Percentiles rank a stretch among this genome's conserved stretches.
These are phyloP conservation scores for Gadopsis bispinosus DNA, from an alignment of 2,797 vertebrate species.

Conservation along the genomic window DNA sequence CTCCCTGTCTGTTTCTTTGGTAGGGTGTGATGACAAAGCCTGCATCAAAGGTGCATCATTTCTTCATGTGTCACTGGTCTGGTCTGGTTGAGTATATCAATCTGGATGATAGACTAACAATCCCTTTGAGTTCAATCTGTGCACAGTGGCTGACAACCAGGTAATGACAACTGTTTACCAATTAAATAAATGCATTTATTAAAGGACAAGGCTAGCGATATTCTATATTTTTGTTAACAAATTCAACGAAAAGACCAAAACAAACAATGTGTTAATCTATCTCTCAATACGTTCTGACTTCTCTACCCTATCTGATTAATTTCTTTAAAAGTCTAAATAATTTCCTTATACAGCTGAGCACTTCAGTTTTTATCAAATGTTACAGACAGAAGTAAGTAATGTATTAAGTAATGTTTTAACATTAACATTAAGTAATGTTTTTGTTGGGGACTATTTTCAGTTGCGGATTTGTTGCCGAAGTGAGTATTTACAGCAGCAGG, in stretches of 20 bases:
- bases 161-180: not conserved
- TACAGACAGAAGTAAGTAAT: not conserved
- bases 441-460: not conserved
- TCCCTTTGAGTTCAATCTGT: not conserved
- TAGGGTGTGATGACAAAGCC: conserved; percentile 3
- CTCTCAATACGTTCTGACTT: not conserved
- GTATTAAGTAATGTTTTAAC: not conserved
- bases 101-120: not conserved
- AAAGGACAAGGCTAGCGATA: not conserved
- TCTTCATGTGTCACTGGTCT: not conserved
- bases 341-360: not conserved
- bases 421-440: not conserved
- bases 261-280: no score
- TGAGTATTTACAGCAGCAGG: not conserved
- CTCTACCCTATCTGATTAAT: not conserved
- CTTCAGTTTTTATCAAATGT: not conserved
- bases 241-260: conserved; percentile 3
- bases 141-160: not conserved
- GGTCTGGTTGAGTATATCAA: not conserved
- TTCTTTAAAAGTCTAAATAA: not conserved
- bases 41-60: not conserved
- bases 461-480: not conserved
- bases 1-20: conserved; percentile 12
- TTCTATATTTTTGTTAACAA: not conserved
- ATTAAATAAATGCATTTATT: not conserved